Percentiles rank a stretch among this genome's conserved stretches.
phyloP scores from a whole-genome alignment of 2,113 vertebrate species.

The Pandion haliaetus region DNA sequence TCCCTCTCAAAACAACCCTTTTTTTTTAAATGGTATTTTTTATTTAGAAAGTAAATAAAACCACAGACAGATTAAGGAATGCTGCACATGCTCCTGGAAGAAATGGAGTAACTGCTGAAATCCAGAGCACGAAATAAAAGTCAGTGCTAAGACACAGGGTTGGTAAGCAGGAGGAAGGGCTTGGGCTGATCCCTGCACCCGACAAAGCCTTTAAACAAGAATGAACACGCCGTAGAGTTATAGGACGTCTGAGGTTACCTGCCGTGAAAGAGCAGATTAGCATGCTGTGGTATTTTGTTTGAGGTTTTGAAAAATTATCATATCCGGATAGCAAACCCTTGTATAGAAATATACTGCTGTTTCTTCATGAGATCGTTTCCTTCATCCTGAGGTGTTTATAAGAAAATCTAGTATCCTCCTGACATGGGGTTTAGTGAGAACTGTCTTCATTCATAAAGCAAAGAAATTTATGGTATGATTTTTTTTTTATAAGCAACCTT shows the following conservation, averaged over 20 bases:
- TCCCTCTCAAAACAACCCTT: neutral
- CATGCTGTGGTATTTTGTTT: slow-evolving; percentile 39
- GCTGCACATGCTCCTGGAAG: neutral
- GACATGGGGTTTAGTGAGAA: neutral
- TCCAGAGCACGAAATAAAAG: neutral
- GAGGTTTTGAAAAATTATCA: neutral
- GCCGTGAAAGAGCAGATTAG: slow-evolving; percentile 28
- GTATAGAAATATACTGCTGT: neutral
- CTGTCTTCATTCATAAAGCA: neutral
- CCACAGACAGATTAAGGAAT: neutral
- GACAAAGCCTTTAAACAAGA: neutral
- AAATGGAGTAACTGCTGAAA: neutral
- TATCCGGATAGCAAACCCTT: neutral
- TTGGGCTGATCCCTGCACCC: neutral
- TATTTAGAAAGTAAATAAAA: neutral
- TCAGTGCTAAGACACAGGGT: rapidly evolving
- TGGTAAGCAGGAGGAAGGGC: neutral
- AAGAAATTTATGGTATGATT: neutral
- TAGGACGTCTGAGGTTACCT: slow-evolving; percentile 22
- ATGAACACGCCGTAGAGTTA: neutral
- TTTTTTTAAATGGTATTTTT: neutral
- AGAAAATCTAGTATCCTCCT: neutral
- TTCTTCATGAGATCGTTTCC: neutral
- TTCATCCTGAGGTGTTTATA: neutral
- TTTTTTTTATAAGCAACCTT: neutral